Percentiles rank a stretch among this genome's conserved stretches.
phyloP scores from a whole-genome alignment of 2,797 vertebrate species.

The Lacerta agilis region DNA sequence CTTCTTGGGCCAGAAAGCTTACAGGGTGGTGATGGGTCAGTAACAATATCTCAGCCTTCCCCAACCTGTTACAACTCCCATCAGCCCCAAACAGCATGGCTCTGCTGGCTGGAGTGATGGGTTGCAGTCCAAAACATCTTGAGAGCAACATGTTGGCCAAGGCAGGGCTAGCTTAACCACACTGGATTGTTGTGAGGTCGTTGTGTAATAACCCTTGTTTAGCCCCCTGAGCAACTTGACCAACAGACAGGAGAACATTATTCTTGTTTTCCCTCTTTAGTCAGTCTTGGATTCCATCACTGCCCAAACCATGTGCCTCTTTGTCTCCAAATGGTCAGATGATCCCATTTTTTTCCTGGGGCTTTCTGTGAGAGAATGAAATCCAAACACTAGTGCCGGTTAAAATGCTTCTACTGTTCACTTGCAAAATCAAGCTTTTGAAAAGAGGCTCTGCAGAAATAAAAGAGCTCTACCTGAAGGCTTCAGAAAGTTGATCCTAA shows the following conservation, averaged over 20 bases:
- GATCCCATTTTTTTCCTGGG: background rate
- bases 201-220: background rate
- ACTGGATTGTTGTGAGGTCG: too few relatives aligned
- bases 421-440: background rate
- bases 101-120: too few relatives aligned
- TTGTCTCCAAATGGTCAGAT: background rate
- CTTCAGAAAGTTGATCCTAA: background rate
- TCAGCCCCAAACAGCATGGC: too few relatives aligned
- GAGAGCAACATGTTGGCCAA: too few relatives aligned
- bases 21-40: too few relatives aligned
- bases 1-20: background rate
- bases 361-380: background rate
- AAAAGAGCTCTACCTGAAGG: background rate
- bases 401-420: background rate
- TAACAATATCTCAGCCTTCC: background rate
- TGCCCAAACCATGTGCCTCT: background rate
- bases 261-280: background rate
- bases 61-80: too few relatives aligned
- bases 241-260: background rate
- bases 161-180: too few relatives aligned
- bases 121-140: too few relatives aligned
- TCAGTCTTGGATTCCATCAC: background rate
- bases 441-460: background rate
- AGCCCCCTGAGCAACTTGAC: background rate
- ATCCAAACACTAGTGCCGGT: background rate